Base-by-base conservation (phyloP, 2,797 vertebrate genomes). In the Orestias chungarensis region DNA sequence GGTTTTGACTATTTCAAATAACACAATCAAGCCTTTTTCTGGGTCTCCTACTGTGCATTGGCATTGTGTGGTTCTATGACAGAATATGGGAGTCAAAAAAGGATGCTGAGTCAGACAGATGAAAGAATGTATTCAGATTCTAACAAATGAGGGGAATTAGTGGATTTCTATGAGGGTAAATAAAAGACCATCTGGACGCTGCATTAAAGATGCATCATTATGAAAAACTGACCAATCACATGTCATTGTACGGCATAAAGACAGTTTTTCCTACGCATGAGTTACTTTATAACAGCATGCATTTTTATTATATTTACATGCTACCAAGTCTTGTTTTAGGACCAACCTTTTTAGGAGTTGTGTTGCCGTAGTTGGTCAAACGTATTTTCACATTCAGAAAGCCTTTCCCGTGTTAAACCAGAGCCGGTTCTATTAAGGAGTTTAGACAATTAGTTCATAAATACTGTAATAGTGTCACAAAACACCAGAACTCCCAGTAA, bases 1-100 rank as follows among this genome's bases (percentile, higher is more conserved):
- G 35, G 44, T 49, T 66, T 66, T 47, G 44, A 66, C 64, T 49
- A 18, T 66, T 49, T 49, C 10, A n/a, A 49, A 33, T 49, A 66
- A 33, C 44, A 49, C 31, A 35, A 49, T 66, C 64, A 66, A n/a
- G 43, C 11, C 64, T 47, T 35, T n/a, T 65, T 35, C 29, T 31
- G 49, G 44, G 29, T 12, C 29, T 66, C 64, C 44, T 47, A 44
- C 44, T 33, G 44, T 11, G 64, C 6, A 25, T n/a, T 3, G 10
- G 35, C 59, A 40, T 62, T 49, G 64, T 31, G 64, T 6, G 43
- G 10, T 20, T 66, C 18, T 46, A 43, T 33, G 43, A 31, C 15
- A 29, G 64, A 29, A 20, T 12, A 18, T 12, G 64, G 6, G 11
- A 46, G 23, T 46, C 29, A 66, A 14, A 66, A n/a, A n/a, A 66